Base-by-base conservation (phyloP, 2,797 vertebrate genomes). In the Synaphobranchus kaupii region DNA sequence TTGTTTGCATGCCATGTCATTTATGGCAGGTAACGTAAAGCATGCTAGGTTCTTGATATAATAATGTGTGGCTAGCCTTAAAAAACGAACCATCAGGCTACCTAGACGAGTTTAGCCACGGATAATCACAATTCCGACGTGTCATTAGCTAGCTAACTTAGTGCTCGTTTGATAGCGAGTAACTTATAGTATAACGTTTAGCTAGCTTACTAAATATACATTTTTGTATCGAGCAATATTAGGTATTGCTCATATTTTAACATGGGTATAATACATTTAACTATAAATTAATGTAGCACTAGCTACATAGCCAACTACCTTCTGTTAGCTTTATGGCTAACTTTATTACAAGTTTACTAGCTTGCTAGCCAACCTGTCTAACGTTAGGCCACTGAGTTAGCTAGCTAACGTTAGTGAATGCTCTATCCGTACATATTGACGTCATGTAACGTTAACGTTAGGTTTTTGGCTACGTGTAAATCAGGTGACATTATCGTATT, bases 281-380 rank as follows among this genome's bases (percentile, higher is more conserved):
- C 22, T n/a, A 66, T n/a, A 22, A 13, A 31, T 22, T 34, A 39
- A 39, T 17, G 63, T 68, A 1, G 31, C 15, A 39, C 71, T n/a
- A n/a, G n/a, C n/a, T n/a, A 68, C 63, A 68, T 28, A 68, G 22
- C 10, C 13, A 39, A 22, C 34, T 76, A 39, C 6, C 31, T 34
- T 44, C 17, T 34, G 28, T 68, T 76, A 76, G 71, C 71, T 76
- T 39, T 4, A 83, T n/a, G 10, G 85, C 71, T 87, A 87, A 84
- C 82, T 87, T 84, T 87, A 34, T 56, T 83, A 15, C 82, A 87
- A 84, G 86, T 87, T 87, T 85, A 73, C 47, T 76, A 76, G 71
- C 63, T 68, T n/a, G 63, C 63, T 68, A 68, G n/a, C 63, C 15
- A 58, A 58, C 56, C 56, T 15, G 17, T 15, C 15, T 17, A 58